These are phyloP conservation scores for Stenchaetothrips biformis DNA, from an alignment of 2,888 invertebrate genomes.

Conservation along the genomic window DNA sequence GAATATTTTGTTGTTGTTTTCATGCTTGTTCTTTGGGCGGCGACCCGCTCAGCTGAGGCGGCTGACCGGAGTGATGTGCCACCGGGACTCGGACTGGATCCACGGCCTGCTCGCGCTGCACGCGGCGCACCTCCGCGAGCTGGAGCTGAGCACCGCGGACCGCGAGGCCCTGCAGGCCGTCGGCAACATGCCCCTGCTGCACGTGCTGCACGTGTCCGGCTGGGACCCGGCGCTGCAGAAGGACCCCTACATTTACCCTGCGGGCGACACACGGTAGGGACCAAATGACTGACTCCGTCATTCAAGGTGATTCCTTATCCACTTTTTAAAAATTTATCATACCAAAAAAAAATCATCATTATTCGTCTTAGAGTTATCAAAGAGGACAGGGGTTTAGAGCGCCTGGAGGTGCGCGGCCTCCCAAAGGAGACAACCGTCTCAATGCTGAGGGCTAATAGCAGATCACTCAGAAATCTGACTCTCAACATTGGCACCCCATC, in stretches of 20 bases:
- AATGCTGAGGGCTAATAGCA: not conserved
- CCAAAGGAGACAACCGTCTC: not conserved
- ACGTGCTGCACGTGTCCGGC: not conserved
- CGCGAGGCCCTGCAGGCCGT: not conserved
- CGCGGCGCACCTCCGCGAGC: not conserved
- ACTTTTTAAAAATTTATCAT: too few species aligned
- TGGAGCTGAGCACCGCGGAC: conserved; percentile 4
- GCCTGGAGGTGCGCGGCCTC: not conserved
- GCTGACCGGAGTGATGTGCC: conserved; percentile 4
- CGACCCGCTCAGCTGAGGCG: not conserved
- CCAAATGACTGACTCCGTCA: too few species aligned
- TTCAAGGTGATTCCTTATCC: too few species aligned
- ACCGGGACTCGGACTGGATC: not conserved
- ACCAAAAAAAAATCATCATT: too few species aligned
- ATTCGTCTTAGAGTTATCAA: not conserved
- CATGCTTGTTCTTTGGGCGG: too few species aligned
- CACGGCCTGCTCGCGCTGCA: not conserved
- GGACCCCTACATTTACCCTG: not conserved
- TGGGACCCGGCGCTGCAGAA: not conserved
- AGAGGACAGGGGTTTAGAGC: not conserved
- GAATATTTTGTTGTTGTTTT: too few species aligned
- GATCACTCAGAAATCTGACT: not conserved
- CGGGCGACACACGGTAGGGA: too few species aligned
- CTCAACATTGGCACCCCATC: not conserved
- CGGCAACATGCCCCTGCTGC: not conserved